Percentiles rank a stretch among this genome's conserved stretches.
Evolutionary conservation across 1,140 invertebrate genomes (phyloP).

Genomic region (Neuroterus valhalla): DNA sequence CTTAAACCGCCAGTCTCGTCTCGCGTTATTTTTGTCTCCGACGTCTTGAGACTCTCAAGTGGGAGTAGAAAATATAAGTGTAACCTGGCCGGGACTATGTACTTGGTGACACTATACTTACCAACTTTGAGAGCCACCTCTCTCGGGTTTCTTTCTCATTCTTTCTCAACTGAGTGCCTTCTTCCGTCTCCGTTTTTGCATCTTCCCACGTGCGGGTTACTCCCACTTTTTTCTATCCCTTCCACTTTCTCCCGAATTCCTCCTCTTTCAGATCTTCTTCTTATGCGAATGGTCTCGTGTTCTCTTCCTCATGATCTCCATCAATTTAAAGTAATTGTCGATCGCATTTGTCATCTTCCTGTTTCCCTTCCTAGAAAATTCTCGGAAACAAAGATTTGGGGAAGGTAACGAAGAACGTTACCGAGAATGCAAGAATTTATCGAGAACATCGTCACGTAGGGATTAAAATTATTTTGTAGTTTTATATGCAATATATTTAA

Average conservation of each 20-base stretch:
- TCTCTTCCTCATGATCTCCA: too few species aligned
- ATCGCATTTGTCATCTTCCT: too few species aligned
- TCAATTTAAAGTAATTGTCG: too few species aligned
- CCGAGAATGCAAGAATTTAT: too few species aligned
- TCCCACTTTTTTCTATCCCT: slow-evolving; percentile 7
- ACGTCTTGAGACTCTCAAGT: slow-evolving; percentile 29
- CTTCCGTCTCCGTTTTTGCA: slow-evolving; percentile 7
- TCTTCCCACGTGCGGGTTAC: slow-evolving; percentile 25
- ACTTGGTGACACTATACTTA: slow-evolving; percentile 37
- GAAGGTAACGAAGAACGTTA: too few species aligned
- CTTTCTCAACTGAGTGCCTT: background rate
- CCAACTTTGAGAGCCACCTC: background rate
- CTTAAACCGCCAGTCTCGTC: slow-evolving; percentile 38
- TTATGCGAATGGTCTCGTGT: slow-evolving; percentile 38
- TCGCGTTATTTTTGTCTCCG: slow-evolving; percentile 47
- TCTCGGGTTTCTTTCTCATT: slow-evolving; percentile 4
- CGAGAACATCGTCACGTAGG: too few species aligned
- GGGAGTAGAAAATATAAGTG: slow-evolving; percentile 31
- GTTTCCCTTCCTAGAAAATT: too few species aligned
- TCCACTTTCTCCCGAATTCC: slow-evolving; percentile 25
- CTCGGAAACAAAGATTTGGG: too few species aligned
- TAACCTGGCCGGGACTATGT: slow-evolving; percentile 36
- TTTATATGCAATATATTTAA: too few species aligned
- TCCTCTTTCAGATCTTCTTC: slow-evolving; percentile 33
- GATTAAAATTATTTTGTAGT: too few species aligned